phyloP scores from a whole-genome alignment of 1,140 invertebrate genomes.

The Cotesia glomerata region DNA sequence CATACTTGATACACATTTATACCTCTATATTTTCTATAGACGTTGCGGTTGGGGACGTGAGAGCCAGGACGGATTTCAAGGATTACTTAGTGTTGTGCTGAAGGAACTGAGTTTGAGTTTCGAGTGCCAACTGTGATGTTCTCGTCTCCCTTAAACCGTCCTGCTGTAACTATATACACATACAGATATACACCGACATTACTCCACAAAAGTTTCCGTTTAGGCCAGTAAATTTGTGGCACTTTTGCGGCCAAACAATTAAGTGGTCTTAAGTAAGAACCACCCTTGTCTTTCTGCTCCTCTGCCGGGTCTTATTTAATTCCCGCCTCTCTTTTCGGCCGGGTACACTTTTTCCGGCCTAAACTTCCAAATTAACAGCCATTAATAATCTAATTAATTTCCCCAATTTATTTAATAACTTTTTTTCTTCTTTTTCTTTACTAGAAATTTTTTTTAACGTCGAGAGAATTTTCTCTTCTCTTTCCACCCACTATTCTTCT shows the following conservation, averaged over 20 bases:
- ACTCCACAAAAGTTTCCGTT: constrained; percentile 6
- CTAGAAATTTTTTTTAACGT: background rate
- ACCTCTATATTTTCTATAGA: background rate
- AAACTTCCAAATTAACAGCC: too few relatives aligned
- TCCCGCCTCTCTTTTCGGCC: background rate
- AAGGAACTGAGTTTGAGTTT: background rate
- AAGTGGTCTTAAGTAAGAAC: constrained; percentile 16
- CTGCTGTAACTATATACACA: background rate
- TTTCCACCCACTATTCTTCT: too few relatives aligned
- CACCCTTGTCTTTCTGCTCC: background rate
- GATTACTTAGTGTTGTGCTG: background rate
- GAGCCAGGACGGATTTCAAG: constrained; percentile 20
- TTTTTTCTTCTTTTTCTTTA: background rate
- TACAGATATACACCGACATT: background rate
- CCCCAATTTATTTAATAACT: too few relatives aligned
- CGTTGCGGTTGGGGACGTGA: too few relatives aligned
- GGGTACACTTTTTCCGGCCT: background rate
- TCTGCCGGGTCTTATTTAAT: background rate
- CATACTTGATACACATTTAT: background rate
- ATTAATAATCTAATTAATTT: too few relatives aligned
- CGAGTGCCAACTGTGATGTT: constrained; percentile 24
- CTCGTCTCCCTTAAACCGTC: background rate
- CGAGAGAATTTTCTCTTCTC: too few relatives aligned
- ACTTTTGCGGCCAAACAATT: constrained; percentile 18
- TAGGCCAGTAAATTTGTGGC: constrained; percentile 19